A percentile compares a stretch with the other conserved stretches of the same genome.
Conservation (phyloP, 35 echinoderm and acorn worm species). For the Stichopus chloronotus region DNA sequence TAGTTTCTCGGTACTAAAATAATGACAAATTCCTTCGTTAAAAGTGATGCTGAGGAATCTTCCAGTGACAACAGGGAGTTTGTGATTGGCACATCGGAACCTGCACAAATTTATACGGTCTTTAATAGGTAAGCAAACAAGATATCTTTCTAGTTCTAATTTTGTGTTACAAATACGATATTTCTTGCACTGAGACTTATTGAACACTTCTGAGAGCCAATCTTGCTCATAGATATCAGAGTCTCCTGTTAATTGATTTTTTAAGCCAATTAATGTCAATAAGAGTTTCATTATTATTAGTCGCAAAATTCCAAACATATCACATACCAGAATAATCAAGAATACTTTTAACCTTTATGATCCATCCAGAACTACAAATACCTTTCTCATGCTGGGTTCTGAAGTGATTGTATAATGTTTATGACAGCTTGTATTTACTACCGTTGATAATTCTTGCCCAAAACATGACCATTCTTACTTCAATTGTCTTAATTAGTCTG, state of each 20-base stretch:
- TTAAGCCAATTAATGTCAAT: background rate
- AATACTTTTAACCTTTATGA: background rate
- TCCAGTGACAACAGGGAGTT: no score
- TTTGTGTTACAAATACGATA: background rate
- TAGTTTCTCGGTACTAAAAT: no score
- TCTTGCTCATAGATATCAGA: conserved; percentile 25
- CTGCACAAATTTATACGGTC: background rate
- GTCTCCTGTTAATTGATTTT: background rate
- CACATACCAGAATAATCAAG: background rate
- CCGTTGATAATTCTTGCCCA: background rate
- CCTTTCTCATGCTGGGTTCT: background rate
- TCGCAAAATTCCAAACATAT: conserved; percentile 1
- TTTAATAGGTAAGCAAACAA: background rate
- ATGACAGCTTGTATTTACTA: background rate
- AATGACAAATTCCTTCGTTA: no score
- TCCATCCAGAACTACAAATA: background rate
- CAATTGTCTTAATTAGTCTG: background rate
- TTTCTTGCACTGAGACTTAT: background rate
- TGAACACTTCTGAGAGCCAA: background rate
- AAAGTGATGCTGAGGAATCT: no score
- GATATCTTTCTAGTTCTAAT: background rate
- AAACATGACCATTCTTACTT: conserved; percentile 4
- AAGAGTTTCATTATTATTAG: background rate
- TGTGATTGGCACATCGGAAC: background rate
- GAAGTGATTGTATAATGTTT: background rate